phyloP scores from a whole-genome alignment of 2,797 vertebrate genomes.

The Eremophila alpestris region DNA sequence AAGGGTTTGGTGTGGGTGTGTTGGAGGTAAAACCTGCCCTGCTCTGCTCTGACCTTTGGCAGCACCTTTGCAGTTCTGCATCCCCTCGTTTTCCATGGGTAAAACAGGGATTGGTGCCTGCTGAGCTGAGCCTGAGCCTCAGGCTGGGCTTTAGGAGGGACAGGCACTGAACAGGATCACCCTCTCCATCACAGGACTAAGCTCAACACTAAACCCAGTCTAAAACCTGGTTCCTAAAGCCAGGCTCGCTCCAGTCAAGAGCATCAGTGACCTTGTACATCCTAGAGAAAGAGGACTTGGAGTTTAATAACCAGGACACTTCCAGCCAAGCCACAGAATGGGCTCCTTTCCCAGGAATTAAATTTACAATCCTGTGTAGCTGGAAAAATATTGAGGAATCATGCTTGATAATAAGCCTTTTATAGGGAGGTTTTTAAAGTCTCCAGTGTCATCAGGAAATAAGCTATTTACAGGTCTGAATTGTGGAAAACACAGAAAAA shows the following conservation, averaged over 20 bases:
- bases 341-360: neutral
- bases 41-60: neutral
- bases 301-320: neutral
- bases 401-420: neutral
- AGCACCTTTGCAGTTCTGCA: no score
- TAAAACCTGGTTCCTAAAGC: neutral
- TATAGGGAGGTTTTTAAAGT: neutral
- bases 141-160: fast-evolving
- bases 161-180: fast-evolving
- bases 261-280: neutral
- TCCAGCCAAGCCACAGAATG: neutral
- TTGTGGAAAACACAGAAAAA: neutral
- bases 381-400: neutral
- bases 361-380: neutral
- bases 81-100: fast-evolving
- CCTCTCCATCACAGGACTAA: neutral
- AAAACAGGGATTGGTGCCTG: neutral
- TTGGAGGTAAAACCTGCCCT: neutral
- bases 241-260: neutral
- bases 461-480: neutral
- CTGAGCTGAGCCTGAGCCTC: neutral
- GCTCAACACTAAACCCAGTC: neutral
- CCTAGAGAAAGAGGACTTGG: neutral
- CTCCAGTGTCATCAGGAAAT: neutral
- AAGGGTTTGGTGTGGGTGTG: neutral